These are phyloP conservation scores for Macrotrachela quadricornifera DNA, from an alignment of 1,140 invertebrate genomes.

Conservation along the genomic window DNA sequence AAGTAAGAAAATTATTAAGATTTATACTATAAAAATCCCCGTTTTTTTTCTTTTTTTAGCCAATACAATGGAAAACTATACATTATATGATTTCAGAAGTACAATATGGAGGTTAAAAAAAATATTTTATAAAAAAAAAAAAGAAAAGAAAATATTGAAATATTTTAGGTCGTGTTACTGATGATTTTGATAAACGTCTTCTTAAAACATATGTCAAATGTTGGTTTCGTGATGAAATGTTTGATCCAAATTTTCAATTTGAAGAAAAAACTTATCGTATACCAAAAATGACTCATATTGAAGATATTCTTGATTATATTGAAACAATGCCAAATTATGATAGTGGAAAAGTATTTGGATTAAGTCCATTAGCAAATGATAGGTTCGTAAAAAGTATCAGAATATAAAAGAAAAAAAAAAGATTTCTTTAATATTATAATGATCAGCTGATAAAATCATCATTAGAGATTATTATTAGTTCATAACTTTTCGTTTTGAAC, in stretches of 20 bases:
- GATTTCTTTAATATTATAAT: too few relatives aligned
- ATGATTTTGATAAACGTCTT: slow-evolving; percentile 77
- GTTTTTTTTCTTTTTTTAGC: neutral
- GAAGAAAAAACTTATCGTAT: neutral
- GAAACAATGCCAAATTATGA: slow-evolving; percentile 60
- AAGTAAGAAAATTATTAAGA: slow-evolving; percentile 36
- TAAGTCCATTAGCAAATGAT: slow-evolving; percentile 83
- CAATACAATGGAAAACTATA: slow-evolving; percentile 22
- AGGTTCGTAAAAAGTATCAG: too few relatives aligned
- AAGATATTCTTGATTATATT: slow-evolving; percentile 33
- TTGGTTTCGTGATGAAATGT: slow-evolving; percentile 31
- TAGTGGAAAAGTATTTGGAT: slow-evolving; percentile 76
- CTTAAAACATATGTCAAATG: slow-evolving; percentile 51
- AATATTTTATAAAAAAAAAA: too few relatives aligned
- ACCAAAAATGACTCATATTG: neutral
- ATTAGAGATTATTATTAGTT: too few relatives aligned
- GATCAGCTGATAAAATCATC: too few relatives aligned
- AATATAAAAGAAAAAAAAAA: too few relatives aligned
- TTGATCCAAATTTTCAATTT: slow-evolving; percentile 37
- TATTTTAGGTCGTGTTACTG: slow-evolving; percentile 51
- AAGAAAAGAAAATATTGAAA: too few relatives aligned
- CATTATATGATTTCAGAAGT: slow-evolving; percentile 61
- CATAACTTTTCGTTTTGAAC: too few relatives aligned
- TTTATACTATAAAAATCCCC: too few relatives aligned
- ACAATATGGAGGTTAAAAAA: slow-evolving; percentile 54